A percentile compares a stretch with the other conserved stretches of the same genome.
These are phyloP conservation scores for Strigamia crassipes DNA, from an alignment of 2,888 invertebrate genomes.

Conservation along the genomic window DNA sequence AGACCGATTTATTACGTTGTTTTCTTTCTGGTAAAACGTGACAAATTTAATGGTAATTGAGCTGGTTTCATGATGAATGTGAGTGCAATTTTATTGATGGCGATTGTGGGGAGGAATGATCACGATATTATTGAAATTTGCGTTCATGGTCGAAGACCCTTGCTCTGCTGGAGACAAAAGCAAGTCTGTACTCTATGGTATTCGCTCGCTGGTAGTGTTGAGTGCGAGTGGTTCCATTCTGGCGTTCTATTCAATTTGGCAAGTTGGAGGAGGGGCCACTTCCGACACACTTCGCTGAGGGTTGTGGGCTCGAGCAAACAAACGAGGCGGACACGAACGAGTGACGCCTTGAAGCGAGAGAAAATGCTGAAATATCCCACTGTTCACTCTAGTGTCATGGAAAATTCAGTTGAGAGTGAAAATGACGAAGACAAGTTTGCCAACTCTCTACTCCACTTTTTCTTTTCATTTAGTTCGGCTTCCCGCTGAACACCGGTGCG, in stretches of 20 bases:
- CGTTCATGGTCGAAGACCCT: slow-evolving; percentile 19
- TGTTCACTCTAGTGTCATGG: slow-evolving; percentile 7
- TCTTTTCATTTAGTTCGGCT: neutral
- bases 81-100: slow-evolving; percentile 12
- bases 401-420: slow-evolving; percentile 12
- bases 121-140: neutral
- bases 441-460: neutral
- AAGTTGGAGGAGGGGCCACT: slow-evolving; percentile 27
- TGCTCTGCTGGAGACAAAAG: slow-evolving; percentile 12
- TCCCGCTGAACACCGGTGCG: neutral
- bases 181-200: too few relatives aligned
- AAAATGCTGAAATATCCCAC: slow-evolving; percentile 14
- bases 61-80: neutral
- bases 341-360: slow-evolving; percentile 39
- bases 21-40: neutral
- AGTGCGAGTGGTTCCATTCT: slow-evolving; percentile 7
- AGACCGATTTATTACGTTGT: too few relatives aligned
- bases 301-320: slow-evolving; percentile 32
- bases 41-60: neutral
- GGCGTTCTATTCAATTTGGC: slow-evolving; percentile 24
- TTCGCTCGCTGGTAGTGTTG: neutral
- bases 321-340: slow-evolving; percentile 27
- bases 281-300: slow-evolving; percentile 25
- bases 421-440: slow-evolving; percentile 24
- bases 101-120: slow-evolving; percentile 8